These are phyloP conservation scores for Leptatherina wallacei DNA, from an alignment of 2,797 vertebrate species.

Conservation along the genomic window DNA sequence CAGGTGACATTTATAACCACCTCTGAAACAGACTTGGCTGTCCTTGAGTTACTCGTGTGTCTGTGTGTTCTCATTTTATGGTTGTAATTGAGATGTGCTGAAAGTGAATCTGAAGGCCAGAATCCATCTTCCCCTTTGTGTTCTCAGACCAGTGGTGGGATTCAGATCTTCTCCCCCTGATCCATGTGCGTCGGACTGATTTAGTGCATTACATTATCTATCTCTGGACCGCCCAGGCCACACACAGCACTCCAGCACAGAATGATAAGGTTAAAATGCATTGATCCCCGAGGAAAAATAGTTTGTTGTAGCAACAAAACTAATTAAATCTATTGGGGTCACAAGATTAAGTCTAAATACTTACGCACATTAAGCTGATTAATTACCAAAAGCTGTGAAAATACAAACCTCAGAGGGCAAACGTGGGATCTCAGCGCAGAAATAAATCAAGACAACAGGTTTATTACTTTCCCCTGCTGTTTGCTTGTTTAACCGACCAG, in stretches of 20 bases:
- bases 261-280: conserved; percentile 30
- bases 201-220: conserved; percentile 46
- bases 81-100: conserved; percentile 43
- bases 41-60: conserved; percentile 19
- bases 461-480: background rate
- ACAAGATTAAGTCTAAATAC: conserved; percentile 6
- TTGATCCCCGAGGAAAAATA: conserved; percentile 27
- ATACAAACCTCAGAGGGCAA: background rate
- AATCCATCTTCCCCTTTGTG: conserved; percentile 17
- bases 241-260: conserved; percentile 13
- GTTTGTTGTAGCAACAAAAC: conserved; percentile 10
- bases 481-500: too few relatives aligned
- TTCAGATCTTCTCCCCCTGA: conserved; percentile 15
- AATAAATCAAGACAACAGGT: background rate
- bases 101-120: conserved; percentile 32
- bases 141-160: conserved; percentile 2
- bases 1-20: conserved; percentile 50
- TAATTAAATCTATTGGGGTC: conserved; percentile 16
- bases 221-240: conserved; percentile 1
- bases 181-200: conserved; percentile 24
- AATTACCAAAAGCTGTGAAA: background rate
- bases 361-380: conserved; percentile 12
- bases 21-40: conserved; percentile 42
- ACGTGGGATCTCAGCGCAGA: background rate
- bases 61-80: conserved; percentile 1